Evolutionary conservation across 2,113 vertebrate species (phyloP).

Genomic region (Arothron firmamentum): DNA sequence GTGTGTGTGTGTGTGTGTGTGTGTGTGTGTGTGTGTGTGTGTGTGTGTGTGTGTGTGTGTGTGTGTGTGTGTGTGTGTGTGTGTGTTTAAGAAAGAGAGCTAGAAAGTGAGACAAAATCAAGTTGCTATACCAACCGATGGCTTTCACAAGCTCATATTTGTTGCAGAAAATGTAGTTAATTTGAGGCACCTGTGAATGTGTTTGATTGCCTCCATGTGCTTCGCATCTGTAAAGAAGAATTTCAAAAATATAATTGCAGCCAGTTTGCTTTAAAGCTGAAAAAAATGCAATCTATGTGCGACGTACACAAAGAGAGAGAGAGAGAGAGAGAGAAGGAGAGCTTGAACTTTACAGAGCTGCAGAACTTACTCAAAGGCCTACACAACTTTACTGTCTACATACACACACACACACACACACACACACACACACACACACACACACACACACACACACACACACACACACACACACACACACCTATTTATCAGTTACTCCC

Average conservation of each 20-base stretch:
- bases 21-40: conserved; percentile 18
- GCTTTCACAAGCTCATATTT: conserved; percentile 61
- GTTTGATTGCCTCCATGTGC: conserved; percentile 31
- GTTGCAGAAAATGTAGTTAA: conserved; percentile 58
- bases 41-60: conserved; percentile 26
- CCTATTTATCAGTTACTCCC: conserved; percentile 44
- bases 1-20: conserved; percentile 15
- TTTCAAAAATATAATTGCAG: background rate
- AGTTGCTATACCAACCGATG: conserved; percentile 58
- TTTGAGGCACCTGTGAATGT: conserved; percentile 37
- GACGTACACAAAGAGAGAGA: no score
- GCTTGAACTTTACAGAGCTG: no score
- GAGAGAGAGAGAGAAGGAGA: no score
- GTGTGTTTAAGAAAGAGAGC: background rate
- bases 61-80: conserved; percentile 15
- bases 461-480: conserved; percentile 14
- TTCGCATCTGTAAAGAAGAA: conserved; percentile 2
- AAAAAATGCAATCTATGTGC: conserved; percentile 47
- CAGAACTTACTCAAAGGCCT: no score
- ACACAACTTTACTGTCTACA: conserved; percentile 1
- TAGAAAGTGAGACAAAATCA: conserved; percentile 68
- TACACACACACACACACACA: conserved; percentile 15
- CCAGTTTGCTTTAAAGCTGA: conserved; percentile 41
- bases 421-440: conserved; percentile 20
- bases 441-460: conserved; percentile 21